Base-by-base conservation (phyloP, 2,113 vertebrate species). In the Aleadryas rufinucha region DNA sequence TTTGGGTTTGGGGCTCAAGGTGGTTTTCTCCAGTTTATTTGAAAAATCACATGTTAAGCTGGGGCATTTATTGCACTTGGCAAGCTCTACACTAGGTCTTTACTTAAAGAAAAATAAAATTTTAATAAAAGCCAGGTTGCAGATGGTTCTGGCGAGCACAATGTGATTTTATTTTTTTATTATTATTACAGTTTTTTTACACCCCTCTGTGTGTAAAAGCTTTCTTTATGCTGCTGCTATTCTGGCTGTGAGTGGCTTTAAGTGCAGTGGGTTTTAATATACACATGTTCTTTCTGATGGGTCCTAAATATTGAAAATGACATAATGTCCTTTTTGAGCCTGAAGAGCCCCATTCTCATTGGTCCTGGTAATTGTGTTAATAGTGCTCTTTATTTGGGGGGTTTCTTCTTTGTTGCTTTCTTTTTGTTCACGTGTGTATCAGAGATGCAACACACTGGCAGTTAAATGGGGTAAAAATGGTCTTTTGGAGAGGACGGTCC, bases 391-490 rank as follows among this genome's bases (percentile, higher is more conserved):
- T 52, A 64, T 39, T 21, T 57, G 54, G 3, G n/a, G 26, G 12
- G 16, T 75, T 47, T 60, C 26, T 68, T 59, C 2, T 16, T 10
- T 24, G 33, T 31, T 19, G 0, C 7, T 17, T 42, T 45, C 35
- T 18, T 63, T 57, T 50, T 89, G 26, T 79, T 63, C 52, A 21
- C 33, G 30, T 56, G 13, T 64, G 7, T 87, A 70, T 86, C 78
- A 77, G 87, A 92, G 86, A 69, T 77, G 72, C 35, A 88, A 71
- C 78, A 61, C 30, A 60, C 31, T 74, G 65, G 93, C 75, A 61
- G 44, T 81, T 97, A 97, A 96, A 91, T 85, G 77, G 59, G 70
- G 78, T 94, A 96, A 97, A 97, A 98, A 96, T 90, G 95, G 84
- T 88, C 83, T 94, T 97, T 95, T 95, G 82, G 91, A 65, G 83